Conservation (phyloP, 1,140 invertebrate genomes). For the Polypedilum vanderplanki region DNA sequence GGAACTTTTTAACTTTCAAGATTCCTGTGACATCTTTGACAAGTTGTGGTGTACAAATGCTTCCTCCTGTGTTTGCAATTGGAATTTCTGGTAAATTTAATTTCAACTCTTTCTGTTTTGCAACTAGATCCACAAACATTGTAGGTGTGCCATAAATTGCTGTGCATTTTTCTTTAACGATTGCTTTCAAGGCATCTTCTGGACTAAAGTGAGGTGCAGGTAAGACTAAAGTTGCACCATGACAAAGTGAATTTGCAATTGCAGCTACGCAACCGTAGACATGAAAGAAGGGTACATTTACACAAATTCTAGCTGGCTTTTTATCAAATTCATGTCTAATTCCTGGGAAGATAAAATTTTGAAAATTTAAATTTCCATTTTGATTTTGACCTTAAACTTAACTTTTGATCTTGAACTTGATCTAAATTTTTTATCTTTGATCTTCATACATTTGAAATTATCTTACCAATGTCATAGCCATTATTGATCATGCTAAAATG, state of each 20-base stretch:
- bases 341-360: not conserved
- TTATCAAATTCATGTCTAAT: constrained; percentile 50
- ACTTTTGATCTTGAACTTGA: too few relatives aligned
- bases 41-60: constrained; percentile 65
- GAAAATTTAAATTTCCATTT: too few relatives aligned
- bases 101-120: constrained; percentile 47
- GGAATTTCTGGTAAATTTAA: constrained; percentile 46
- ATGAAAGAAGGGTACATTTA: constrained; percentile 88
- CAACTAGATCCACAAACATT: constrained; percentile 86
- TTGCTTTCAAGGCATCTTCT: constrained; percentile 54
- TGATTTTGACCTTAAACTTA: too few relatives aligned
- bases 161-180: constrained; percentile 67
- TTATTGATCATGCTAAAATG: constrained; percentile 87
- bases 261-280: constrained; percentile 76
- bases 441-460: too few relatives aligned
- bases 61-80: constrained; percentile 62
- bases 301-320: constrained; percentile 53
- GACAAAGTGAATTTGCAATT: constrained; percentile 52
- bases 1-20: constrained; percentile 46
- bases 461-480: constrained; percentile 54
- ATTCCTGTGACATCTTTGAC: constrained; percentile 54
- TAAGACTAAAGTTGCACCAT: constrained; percentile 64
- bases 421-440: too few relatives aligned
- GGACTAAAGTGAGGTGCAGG: constrained; percentile 63
- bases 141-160: constrained; percentile 88